A percentile compares a stretch with the other conserved stretches of the same genome.
Evolutionary conservation across 2,797 vertebrate genomes (phyloP).

Genomic region (Falco peregrinus): DNA sequence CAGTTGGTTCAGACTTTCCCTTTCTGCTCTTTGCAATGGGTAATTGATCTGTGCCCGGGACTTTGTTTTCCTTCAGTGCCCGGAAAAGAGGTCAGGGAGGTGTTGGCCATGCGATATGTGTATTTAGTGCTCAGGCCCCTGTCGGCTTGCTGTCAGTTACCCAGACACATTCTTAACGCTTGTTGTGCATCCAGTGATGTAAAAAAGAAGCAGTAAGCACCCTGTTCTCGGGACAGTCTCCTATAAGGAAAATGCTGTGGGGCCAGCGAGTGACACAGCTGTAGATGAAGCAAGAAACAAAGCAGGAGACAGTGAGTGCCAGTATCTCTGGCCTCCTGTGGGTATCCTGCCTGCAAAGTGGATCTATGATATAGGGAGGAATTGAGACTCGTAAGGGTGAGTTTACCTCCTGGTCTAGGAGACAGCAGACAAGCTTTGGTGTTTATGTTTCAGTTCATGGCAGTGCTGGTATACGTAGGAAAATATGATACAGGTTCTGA

Average conservation of each 20-base stretch:
- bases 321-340: neutral
- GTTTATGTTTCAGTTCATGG: neutral
- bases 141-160: neutral
- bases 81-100: neutral
- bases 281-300: neutral
- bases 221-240: neutral
- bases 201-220: neutral
- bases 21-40: neutral
- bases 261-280: fast-evolving
- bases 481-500: neutral
- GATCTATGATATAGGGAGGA: neutral
- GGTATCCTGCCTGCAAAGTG: neutral
- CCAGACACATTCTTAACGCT: fast-evolving
- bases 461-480: neutral
- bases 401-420: neutral
- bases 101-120: neutral
- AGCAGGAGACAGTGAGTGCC: neutral
- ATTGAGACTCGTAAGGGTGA: neutral
- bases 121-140: neutral
- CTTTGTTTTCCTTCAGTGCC: neutral
- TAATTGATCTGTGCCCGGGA: neutral
- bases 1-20: neutral
- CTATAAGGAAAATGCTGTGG: too few species aligned
- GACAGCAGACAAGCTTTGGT: neutral
- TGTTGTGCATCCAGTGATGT: neutral